phyloP scores from a whole-genome alignment of 2,113 vertebrate genomes.

The Rhombomys opimus region DNA sequence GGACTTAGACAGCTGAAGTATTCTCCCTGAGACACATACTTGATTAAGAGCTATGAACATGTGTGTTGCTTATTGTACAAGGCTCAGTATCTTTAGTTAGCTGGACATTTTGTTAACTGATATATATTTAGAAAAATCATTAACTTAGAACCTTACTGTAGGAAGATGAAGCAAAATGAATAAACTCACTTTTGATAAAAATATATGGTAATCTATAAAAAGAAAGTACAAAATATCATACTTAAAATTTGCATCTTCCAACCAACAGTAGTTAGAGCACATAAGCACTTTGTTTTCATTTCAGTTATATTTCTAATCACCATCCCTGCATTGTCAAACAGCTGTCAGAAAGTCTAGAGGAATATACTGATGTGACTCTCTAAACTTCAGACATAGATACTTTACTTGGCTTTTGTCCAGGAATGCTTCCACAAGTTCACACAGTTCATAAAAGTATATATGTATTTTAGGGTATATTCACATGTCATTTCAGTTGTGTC shows the following conservation, averaged over 20 bases:
- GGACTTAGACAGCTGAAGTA: not conserved
- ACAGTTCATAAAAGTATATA: no score
- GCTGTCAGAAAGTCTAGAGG: not conserved
- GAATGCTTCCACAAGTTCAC: not conserved
- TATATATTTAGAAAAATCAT: constrained; percentile 49
- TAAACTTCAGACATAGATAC: not conserved
- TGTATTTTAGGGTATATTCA: not conserved
- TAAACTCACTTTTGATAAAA: constrained; percentile 31
- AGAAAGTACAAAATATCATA: not conserved
- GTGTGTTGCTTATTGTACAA: not conserved
- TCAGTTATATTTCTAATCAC: not conserved
- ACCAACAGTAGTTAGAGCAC: not conserved
- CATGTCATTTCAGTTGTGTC: not conserved
- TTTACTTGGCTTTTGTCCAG: not conserved
- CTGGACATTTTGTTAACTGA: not conserved
- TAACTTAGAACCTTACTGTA: constrained; percentile 14
- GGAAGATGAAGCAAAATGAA: constrained; percentile 45
- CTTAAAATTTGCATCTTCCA: constrained; percentile 29
- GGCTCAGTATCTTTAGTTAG: not conserved
- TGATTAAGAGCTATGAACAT: not conserved
- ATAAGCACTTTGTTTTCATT: not conserved
- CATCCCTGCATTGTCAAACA: not conserved
- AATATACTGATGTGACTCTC: not conserved
- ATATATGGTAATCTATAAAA: constrained; percentile 12
- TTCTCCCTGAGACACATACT: not conserved